These are phyloP conservation scores for Oreocharis arfaki DNA, from an alignment of 2,113 vertebrate species.

Conservation along the genomic window DNA sequence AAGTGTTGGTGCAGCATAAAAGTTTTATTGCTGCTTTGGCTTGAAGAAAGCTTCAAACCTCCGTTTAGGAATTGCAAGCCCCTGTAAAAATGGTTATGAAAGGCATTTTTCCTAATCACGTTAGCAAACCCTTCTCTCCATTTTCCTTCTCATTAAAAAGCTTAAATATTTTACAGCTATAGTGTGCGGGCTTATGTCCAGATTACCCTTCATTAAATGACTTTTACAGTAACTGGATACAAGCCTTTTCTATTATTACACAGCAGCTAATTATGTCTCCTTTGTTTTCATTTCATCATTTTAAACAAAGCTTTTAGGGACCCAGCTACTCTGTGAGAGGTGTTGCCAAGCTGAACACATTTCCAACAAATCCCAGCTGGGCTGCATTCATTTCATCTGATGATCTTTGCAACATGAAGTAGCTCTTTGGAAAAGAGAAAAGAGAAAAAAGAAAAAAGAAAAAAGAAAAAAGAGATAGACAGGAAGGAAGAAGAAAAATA, in stretches of 20 bases:
- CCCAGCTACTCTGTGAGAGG: constrained; percentile 16
- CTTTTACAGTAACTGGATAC: constrained; percentile 47
- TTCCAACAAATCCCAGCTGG: constrained; percentile 68
- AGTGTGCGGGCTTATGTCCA: not conserved
- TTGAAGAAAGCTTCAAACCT: constrained; percentile 41
- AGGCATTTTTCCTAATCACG: constrained; percentile 44
- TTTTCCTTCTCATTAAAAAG: constrained; percentile 42
- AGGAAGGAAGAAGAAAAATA: not conserved
- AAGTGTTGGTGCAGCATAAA: constrained; percentile 28
- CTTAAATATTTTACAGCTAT: constrained; percentile 28
- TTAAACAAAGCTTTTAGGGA: constrained; percentile 66
- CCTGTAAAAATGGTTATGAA: constrained; percentile 42
- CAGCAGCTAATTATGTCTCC: constrained; percentile 25
- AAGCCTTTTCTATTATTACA: constrained; percentile 45
- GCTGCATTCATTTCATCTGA: constrained; percentile 47
- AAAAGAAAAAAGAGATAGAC: not conserved
- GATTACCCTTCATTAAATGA: constrained; percentile 29
- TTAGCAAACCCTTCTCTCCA: constrained; percentile 36
- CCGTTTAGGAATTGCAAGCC: constrained; percentile 7
- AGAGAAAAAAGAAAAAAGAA: too few relatives aligned
- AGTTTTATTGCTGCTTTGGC: constrained; percentile 49
- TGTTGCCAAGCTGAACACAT: constrained; percentile 53
- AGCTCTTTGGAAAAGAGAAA: not conserved
- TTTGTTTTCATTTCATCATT: constrained; percentile 52
- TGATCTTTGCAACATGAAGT: constrained; percentile 25